Conservation (phyloP, 1,140 invertebrate genomes). For the Pseudoatta argentina region DNA sequence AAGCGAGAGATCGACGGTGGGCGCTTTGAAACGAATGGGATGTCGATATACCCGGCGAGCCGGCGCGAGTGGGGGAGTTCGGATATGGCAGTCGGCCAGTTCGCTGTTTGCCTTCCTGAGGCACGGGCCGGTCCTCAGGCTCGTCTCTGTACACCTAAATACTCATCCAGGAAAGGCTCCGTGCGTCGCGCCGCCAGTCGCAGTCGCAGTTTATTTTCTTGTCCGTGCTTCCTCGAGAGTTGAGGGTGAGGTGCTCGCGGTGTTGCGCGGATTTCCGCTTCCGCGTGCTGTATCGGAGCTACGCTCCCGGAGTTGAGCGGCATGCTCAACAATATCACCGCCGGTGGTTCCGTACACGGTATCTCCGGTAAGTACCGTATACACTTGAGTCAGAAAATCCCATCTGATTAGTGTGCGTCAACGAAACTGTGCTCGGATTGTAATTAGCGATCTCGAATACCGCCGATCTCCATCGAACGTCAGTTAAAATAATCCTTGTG, state of each 20-base stretch:
- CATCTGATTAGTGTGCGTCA: neutral
- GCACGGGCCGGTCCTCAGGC: slow-evolving; percentile 80
- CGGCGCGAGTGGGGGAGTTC: slow-evolving; percentile 79
- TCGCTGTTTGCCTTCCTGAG: slow-evolving; percentile 84
- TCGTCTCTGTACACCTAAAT: slow-evolving; percentile 52
- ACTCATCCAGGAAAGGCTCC: slow-evolving; percentile 47
- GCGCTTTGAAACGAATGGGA: slow-evolving; percentile 33
- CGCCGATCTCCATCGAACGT: neutral
- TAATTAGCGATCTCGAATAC: neutral
- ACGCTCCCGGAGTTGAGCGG: slow-evolving; percentile 82
- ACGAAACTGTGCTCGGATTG: neutral
- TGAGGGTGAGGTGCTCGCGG: slow-evolving; percentile 68
- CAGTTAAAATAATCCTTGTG: neutral
- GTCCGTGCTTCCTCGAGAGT: slow-evolving; percentile 22
- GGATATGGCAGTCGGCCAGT: slow-evolving; percentile 85
- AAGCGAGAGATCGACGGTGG: slow-evolving; percentile 54
- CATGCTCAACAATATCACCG: slow-evolving; percentile 86
- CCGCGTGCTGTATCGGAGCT: slow-evolving; percentile 79
- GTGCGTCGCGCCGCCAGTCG: slow-evolving; percentile 39
- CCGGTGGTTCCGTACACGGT: slow-evolving; percentile 85
- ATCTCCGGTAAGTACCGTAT: slow-evolving; percentile 84
- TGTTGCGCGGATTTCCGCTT: slow-evolving; percentile 69
- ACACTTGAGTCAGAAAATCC: slow-evolving; percentile 12
- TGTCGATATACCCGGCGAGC: slow-evolving; percentile 57
- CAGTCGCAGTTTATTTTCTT: slow-evolving; percentile 19